Evolutionary conservation across 2,797 vertebrate genomes (phyloP).

Genomic region (Pangasius larnaudii): DNA sequence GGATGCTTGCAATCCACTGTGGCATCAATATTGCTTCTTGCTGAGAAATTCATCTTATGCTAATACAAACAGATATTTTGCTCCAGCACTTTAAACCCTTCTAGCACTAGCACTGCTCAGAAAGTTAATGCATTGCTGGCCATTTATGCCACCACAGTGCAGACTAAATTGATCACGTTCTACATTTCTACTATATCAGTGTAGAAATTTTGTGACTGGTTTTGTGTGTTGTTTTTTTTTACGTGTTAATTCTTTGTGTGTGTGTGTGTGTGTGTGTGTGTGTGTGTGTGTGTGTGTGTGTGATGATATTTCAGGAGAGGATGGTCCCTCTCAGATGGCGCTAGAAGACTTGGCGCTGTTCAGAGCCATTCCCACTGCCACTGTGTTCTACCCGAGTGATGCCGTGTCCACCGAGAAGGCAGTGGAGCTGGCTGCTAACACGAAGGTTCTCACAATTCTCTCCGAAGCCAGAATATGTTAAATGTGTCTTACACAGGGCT

Average conservation of each 20-base stretch:
- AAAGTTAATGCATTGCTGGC: not conserved
- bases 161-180: not conserved
- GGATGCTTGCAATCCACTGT: constrained; percentile 65
- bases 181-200: not conserved
- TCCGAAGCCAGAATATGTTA: not conserved
- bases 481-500: not conserved
- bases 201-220: too few relatives aligned
- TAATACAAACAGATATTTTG: not conserved
- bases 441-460: constrained; percentile 76
- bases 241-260: not conserved
- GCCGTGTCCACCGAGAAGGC: constrained; percentile 93
- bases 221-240: not conserved
- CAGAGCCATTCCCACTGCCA: constrained; percentile 84
- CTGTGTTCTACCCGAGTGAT: constrained; percentile 93
- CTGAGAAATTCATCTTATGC: not conserved
- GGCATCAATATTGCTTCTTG: constrained; percentile 66
- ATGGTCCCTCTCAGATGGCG: constrained; percentile 93
- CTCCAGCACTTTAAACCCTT: not conserved
- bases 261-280: too few relatives aligned
- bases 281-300: not conserved
- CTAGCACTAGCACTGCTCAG: not conserved
- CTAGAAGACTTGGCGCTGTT: constrained; percentile 93
- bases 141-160: too few relatives aligned
- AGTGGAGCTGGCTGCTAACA: constrained; percentile 90
- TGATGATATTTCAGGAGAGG: constrained; percentile 82